phyloP scores from a whole-genome alignment of 2,113 vertebrate species.

The Acrocephalus kingi region DNA sequence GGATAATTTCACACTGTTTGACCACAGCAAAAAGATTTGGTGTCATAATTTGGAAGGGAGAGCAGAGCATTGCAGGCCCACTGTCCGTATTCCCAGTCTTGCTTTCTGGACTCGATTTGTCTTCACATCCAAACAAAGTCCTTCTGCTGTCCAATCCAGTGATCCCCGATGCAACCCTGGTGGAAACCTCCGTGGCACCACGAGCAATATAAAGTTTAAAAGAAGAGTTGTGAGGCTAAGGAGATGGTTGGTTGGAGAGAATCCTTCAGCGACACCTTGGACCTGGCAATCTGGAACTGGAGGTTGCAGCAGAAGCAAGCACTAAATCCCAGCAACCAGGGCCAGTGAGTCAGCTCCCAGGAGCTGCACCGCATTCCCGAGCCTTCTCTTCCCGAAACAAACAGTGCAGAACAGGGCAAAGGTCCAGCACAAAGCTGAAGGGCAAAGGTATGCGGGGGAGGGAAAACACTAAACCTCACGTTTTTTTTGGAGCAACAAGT shows the following conservation, averaged over 20 bases:
- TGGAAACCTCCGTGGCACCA: not conserved
- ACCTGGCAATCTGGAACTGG: not conserved
- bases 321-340: not conserved
- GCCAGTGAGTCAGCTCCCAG: conserved; percentile 44
- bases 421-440: conserved; percentile 60
- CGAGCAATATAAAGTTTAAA: not conserved
- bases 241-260: not conserved
- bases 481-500: not conserved
- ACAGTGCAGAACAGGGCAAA: conserved; percentile 58
- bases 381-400: conserved; percentile 46
- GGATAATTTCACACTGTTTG: not conserved
- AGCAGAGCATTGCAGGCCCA: not conserved
- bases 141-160: not conserved
- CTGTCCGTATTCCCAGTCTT: not conserved
- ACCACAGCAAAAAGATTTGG: not conserved
- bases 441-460: conserved; percentile 21
- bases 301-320: not conserved
- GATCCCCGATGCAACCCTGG: not conserved
- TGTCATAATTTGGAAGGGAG: not conserved
- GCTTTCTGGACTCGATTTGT: not conserved
- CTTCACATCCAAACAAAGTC: not conserved
- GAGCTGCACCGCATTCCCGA: not conserved
- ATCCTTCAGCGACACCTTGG: accelerated
- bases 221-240: not conserved
- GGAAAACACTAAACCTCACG: not conserved